phyloP scores from a whole-genome alignment of 2,113 vertebrate genomes.

The Sisor rabdophorus region DNA sequence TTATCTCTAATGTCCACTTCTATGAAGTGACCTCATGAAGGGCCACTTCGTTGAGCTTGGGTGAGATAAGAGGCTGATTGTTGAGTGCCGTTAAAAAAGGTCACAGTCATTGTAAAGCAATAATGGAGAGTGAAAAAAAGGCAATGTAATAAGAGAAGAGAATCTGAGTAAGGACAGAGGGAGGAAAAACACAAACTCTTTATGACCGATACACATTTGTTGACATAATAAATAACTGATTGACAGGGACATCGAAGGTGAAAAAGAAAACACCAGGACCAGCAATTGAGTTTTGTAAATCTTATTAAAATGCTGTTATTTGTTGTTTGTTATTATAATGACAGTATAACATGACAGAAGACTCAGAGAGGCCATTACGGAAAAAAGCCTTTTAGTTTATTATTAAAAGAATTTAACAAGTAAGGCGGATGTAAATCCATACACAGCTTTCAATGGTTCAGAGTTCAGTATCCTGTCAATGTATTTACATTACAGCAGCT shows the following conservation, averaged over 20 bases:
- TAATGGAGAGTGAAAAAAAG: conserved; percentile 17
- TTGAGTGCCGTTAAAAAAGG: conserved; percentile 49
- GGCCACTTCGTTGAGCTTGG: conserved; percentile 5
- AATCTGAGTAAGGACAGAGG: neutral
- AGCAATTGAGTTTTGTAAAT: neutral
- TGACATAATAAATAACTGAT: conserved; percentile 5
- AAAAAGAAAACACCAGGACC: conserved; percentile 2
- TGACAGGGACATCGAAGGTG: neutral
- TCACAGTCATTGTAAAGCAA: conserved; percentile 49
- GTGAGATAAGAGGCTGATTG: conserved; percentile 50
- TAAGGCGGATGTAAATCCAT: neutral
- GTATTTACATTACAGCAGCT: neutral
- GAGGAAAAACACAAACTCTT: neutral
- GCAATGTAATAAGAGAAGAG: neutral
- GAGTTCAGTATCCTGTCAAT: neutral
- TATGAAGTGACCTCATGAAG: conserved; percentile 51
- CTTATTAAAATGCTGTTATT: conserved; percentile 5
- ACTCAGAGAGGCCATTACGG: conserved; percentile 15
- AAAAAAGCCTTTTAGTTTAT: neutral
- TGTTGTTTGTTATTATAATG: neutral
- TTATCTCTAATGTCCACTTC: conserved; percentile 50
- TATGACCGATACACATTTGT: neutral
- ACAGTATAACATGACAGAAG: conserved; percentile 11
- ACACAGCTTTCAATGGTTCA: neutral
- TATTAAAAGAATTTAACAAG: conserved; percentile 15